Evolutionary conservation across 2,797 vertebrate species (phyloP), one percentile per base, ranked within the genome.

Genomic region (Rhynchotus rufescens): DNA sequence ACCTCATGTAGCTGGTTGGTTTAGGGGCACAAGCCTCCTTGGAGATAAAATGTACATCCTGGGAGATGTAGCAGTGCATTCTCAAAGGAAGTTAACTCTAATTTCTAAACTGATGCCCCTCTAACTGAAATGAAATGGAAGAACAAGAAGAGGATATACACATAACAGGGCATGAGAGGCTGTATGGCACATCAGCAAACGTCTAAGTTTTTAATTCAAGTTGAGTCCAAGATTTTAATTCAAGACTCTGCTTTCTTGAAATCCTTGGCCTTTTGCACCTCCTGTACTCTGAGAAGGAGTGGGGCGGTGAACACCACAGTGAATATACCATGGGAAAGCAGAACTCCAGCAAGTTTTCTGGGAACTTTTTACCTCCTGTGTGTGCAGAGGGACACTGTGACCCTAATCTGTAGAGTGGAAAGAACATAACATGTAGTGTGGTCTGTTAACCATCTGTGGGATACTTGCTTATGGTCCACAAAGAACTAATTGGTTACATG

Each of bases 201-300:
- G 36, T 56, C 22, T 22, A 26, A 32, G 10, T 38, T 49, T 25
- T 10, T 59, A 12, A 7, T 32, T 21, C 0, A 0, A 10, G 25
- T 4, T 10, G 36, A 36, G 36, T 56, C 22, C 25, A 26, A 32
- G 10, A 40, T 49, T 25, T 10, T 59, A 12, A 7, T 32, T 25
- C 0, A 0, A 10, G 25, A 4, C 14, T 17, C 6, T 19, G 7
- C 30, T 32, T 17, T 17, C 30, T 32, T 4, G 2, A n/a, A 5
- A 13, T 26, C 40, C 7, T 2, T 20, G 36, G 15, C 1, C 1
- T 36, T 82, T 66, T 8, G 10, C 9, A 9, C 22, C 51, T 54
- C 56, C n/a, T 5, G 0, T 42, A 2, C 28, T 72, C 57, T 52
- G 36, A 64, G 47, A 60, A 10, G 19, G 26, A 26, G 20, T 0